Evolutionary conservation across 2,888 invertebrate species (phyloP), one percentile per base, ranked within the genome.

Genomic region (Julus scandinavius): DNA sequence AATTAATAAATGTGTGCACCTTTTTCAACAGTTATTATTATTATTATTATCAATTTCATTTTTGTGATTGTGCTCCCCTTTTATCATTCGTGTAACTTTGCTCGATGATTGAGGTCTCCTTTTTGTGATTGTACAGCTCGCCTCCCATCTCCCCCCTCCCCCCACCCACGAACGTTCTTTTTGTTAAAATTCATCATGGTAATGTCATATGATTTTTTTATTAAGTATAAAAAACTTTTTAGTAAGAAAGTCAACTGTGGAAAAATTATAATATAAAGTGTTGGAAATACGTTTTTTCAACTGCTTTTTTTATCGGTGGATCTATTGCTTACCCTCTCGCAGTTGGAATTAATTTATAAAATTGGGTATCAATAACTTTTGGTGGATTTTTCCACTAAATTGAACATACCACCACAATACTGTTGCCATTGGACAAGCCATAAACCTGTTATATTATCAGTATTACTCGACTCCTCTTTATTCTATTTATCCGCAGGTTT

Each of bases 1-100:
- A 87, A 87, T 87, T 87, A 87, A 87, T 87, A 87, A 87, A 87
- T 87, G 87, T 87, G 87, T 87, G 87, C 87, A 86, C 49, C 72
- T 86, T 86, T 86, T 86, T 86, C 86, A 86, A 20, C 86, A 45
- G 50, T 86, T 86, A 13, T 86, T n/a, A n/a, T n/a, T n/a, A n/a
- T 45, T 86, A 86, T 86, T 38, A 15, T 54, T 86, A 54, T 86
- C 50, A 17, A 50, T 54, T 50, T 86, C 86, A 85, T 85, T 85
- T 72, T 85, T 49, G 85, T 85, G 84, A 84, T 41, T 84, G 84
- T 84, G 84, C 83, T 45, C 15, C 84, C 84, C 45, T 20, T 17
- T 84, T 17, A n/a, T 84, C 84, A 84, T 29, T 41, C 38, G 40
- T 84, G 84, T 84, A n/a, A 84, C 40, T 45, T 83, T 29, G 84